These are phyloP conservation scores for Crocidura indochinensis DNA, from an alignment of 2,797 vertebrate genomes.

Conservation along the genomic window DNA sequence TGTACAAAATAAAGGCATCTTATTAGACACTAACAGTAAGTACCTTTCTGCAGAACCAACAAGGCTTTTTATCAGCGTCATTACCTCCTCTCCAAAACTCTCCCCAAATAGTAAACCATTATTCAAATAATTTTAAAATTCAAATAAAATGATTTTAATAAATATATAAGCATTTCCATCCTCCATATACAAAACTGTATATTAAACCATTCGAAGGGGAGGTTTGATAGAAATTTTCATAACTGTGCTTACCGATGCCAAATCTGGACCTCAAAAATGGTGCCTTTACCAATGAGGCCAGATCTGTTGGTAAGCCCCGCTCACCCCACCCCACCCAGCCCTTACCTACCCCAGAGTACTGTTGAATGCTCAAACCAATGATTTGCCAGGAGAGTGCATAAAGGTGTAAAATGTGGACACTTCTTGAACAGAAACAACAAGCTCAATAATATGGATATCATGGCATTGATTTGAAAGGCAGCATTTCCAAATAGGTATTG, in stretches of 20 bases:
- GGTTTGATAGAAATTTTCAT: slow-evolving; percentile 89
- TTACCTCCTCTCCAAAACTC: slow-evolving; percentile 83
- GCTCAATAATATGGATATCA: slow-evolving; percentile 63
- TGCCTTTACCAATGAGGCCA: slow-evolving; percentile 75
- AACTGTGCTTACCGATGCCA: slow-evolving; percentile 89
- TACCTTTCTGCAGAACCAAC: slow-evolving; percentile 88
- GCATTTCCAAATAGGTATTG: slow-evolving; percentile 31
- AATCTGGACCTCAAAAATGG: slow-evolving; percentile 83
- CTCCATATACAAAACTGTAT: slow-evolving; percentile 92
- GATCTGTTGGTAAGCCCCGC: slow-evolving; percentile 25
- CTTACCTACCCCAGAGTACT: not conserved
- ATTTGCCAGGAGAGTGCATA: slow-evolving; percentile 58
- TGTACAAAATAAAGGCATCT: slow-evolving; percentile 90
- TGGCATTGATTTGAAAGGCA: slow-evolving; percentile 73
- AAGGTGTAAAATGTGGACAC: slow-evolving; percentile 73
- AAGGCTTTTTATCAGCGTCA: slow-evolving; percentile 80
- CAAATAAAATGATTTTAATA: slow-evolving; percentile 93
- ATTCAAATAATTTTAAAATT: slow-evolving; percentile 90
- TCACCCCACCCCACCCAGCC: not conserved
- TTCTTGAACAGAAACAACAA: slow-evolving; percentile 68
- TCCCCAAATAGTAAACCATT: slow-evolving; percentile 88
- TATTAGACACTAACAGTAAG: slow-evolving; percentile 84
- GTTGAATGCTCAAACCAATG: slow-evolving; percentile 28
- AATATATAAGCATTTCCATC: slow-evolving; percentile 93
- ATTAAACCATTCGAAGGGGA: slow-evolving; percentile 90